Evolutionary conservation across 2,113 vertebrate genomes (phyloP), one percentile per base, ranked within the genome.

Genomic region (Colossoma macropomum): DNA sequence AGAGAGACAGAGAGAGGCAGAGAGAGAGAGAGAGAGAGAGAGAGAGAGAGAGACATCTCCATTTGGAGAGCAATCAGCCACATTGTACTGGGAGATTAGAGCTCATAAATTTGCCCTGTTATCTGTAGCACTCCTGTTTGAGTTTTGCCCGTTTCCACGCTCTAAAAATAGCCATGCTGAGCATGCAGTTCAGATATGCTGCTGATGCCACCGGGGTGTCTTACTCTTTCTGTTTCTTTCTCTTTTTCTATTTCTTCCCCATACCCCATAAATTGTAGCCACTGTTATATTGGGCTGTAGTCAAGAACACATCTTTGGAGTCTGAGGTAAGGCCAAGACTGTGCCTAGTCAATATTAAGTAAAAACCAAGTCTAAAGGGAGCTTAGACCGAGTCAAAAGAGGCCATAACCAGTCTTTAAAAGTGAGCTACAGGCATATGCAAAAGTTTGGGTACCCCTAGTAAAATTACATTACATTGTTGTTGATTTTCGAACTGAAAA

Each of bases 61-160:
- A 81, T 81, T 88, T 78, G 76, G 81, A 88, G 69, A 77, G 62
- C 75, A 86, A 84, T 84, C 79, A 81, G 63, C 19, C 59, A 48
- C 80, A 80, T 85, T 85, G 72, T 92, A 88, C 92, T 91, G 83
- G 87, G 89, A 91, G 83, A 90, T 91, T 94, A 88, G 90, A 88
- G 85, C 80, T 34, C 85, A 87, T 92, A 88, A 59, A 87, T 89
- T 91, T 87, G 76, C 89, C 84, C 84, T 90, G 89, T 91, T 71
- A 89, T 88, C 86, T 85, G 63, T 88, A 86, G 89, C 89, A 87
- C 79, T 50, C 19, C 66, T 89, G 73, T 48, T 63, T 88, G 86
- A 92, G 89, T 84, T 60, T 69, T 84, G 87, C 85, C 83, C 89
- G 5, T 89, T 92, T 91, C 90, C 87, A 81, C 32, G 86, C 65